These are phyloP conservation scores for Drosophila kanapiae DNA, from an alignment of 1,140 invertebrate genomes.

Conservation along the genomic window DNA sequence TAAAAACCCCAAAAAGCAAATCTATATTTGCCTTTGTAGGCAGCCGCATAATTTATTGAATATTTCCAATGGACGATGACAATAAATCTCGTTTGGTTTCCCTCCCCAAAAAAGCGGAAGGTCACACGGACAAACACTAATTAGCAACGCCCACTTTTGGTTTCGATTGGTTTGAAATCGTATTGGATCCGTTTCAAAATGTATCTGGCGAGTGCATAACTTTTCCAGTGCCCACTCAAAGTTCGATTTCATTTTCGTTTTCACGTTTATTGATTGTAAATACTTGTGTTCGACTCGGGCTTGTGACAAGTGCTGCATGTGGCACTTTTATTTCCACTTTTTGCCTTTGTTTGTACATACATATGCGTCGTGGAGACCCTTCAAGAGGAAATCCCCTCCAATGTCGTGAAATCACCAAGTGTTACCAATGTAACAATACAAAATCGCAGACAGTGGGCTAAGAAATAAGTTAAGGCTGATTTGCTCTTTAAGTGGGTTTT, in stretches of 20 bases:
- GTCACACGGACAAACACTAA: slow-evolving; percentile 62
- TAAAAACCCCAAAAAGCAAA: neutral
- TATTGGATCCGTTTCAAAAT: slow-evolving; percentile 41
- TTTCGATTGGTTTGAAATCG: slow-evolving; percentile 18
- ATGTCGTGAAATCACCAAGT: slow-evolving; percentile 28
- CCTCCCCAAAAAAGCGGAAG: slow-evolving; percentile 27
- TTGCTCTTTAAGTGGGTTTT: neutral
- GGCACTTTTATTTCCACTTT: slow-evolving; percentile 37
- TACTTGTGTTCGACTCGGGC: slow-evolving; percentile 53
- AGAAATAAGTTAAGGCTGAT: slow-evolving; percentile 5
- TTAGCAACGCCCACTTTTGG: slow-evolving; percentile 65
- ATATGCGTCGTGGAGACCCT: neutral
- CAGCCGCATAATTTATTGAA: slow-evolving; percentile 19
- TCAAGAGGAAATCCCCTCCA: slow-evolving; percentile 34
- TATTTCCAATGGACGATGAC: slow-evolving; percentile 24
- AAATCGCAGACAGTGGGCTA: neutral
- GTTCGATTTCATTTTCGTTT: slow-evolving; percentile 38
- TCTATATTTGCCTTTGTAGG: neutral
- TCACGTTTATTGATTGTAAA: slow-evolving; percentile 54
- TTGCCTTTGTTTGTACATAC: slow-evolving; percentile 6
- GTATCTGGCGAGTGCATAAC: slow-evolving; percentile 51
- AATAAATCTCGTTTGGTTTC: slow-evolving; percentile 42
- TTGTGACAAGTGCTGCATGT: slow-evolving; percentile 53
- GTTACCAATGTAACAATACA: slow-evolving; percentile 8
- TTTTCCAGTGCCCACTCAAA: slow-evolving; percentile 41